Base-by-base conservation (phyloP, 2,113 vertebrate species). In the Fulica atra region DNA sequence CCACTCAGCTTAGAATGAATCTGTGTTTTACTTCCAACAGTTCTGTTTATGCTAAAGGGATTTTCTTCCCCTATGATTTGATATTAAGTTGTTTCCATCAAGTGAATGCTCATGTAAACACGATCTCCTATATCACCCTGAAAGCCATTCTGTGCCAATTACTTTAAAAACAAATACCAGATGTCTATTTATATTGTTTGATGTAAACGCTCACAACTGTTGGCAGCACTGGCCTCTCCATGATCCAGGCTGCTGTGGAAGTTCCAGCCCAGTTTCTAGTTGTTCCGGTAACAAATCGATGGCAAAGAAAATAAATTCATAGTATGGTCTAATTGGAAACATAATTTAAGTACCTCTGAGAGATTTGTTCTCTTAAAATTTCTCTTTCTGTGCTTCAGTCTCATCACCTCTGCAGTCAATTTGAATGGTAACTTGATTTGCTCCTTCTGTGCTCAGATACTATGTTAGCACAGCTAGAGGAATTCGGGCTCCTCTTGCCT, bases 31-130 rank as follows among this genome's bases (percentile, higher is more conserved):
- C 94, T 97, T 94, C 94, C 94, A 92, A 48, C 54, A 79, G 82
- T 91, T 66, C 85, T 97, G 95, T 97, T 98, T 96, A 97, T 92
- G 81, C 60, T 82, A 91, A 90, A 19, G 23, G 56, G 70, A 72
- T 68, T 94, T 96, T 93, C 88, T 88, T 91, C 53, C 80, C 6
- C 38, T 81, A 86, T 73, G 79, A 57, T 88, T 96, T 81, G 38
- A 97, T 97, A 92, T 72, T 84, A 89, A 96, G 92, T 95, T 96
- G 74, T 97, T 97, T 97, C 94, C 93, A 85, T 98, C 92, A 96
- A 96, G 76, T 95, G 76, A 94, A 93, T 6, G 11, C 65, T 95
- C 60, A 84, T 88, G 71, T 97, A 97, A 98, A 97, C 86, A 95
- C 92, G 71, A 95, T 97, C 83, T 97, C 95, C 87, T 77, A 11